Evolutionary conservation across 2,113 vertebrate genomes (phyloP), one percentile per base, ranked within the genome.

Genomic region (Shinisaurus crocodilurus): DNA sequence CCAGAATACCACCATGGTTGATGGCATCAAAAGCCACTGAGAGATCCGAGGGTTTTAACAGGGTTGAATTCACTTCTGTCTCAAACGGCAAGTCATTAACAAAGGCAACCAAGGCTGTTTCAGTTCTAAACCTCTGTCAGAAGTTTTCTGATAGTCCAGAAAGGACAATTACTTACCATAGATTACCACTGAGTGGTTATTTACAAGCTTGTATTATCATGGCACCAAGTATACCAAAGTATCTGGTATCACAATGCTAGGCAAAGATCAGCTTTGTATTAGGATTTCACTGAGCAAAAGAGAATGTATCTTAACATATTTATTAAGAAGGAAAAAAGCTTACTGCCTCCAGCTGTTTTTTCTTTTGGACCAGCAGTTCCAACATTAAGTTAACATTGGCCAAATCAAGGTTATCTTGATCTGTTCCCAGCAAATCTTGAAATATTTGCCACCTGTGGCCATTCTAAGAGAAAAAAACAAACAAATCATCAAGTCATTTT

Each of bases 341-440:
- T 96, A 99, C 99, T 88, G 98, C 98, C 96, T 99, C 99, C 93
- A 99, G 96, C 92, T 99, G 99, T 94, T 99, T 99, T 95, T 99
- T 99, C 97, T 99, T 99, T 96, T 99, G 99, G 48, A 99, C 98
- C 91, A 99, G 96, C 57, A 99, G 96, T 94, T 99, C 99, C 95
- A 99, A 96, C 98, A 99, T 99, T 88, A 99, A 97, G 93, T 99
- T 99, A 91, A 99, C 98, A 93, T 99, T 99, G 34, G 99, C 98
- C 90, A 99, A 97, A 95, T 99, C 99, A 96, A 99, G 97, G 95
- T 98, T 99, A 95, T 99, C 99, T 94, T 99, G 99, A 94, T 99
- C 99, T 50, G 98, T 98, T 94, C 97, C 98, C 94, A 99, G 94
- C 86, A 99, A 98, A 86, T 99, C 98, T 95, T 99, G 99, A 96